Evolutionary conservation across 2,888 invertebrate species (phyloP).

Genomic region (Atethmia centrago): DNA sequence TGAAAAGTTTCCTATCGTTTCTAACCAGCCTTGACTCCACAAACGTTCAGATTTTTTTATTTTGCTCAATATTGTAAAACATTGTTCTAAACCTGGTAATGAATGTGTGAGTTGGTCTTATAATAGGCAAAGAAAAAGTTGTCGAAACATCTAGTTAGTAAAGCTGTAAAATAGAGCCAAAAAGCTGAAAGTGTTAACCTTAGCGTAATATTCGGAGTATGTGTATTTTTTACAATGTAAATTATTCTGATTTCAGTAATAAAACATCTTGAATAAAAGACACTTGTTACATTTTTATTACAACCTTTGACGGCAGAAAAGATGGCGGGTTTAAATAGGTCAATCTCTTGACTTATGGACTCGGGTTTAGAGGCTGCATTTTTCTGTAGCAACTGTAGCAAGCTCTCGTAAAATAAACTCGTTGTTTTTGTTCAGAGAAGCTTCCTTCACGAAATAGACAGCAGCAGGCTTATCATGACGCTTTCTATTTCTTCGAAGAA

Average conservation of each 20-base stretch:
- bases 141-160: constrained; percentile 60
- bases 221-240: constrained; percentile 91
- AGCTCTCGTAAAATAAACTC: constrained; percentile 51
- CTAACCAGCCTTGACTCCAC: not conserved
- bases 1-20: not conserved
- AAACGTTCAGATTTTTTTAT: not conserved
- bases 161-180: constrained; percentile 83
- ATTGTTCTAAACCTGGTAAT: not conserved
- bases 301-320: constrained; percentile 34
- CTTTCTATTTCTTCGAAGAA: too few species aligned
- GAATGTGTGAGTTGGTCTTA: constrained; percentile 58
- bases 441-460: constrained; percentile 7
- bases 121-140: constrained; percentile 38
- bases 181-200: constrained; percentile 85
- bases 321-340: constrained; percentile 53
- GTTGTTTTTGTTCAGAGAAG: constrained; percentile 16
- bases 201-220: constrained; percentile 84
- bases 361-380: constrained; percentile 42
- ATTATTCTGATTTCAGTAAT: constrained; percentile 90
- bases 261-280: constrained; percentile 84
- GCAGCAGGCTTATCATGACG: too few species aligned
- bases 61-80: constrained; percentile 5
- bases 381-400: constrained; percentile 38
- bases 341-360: constrained; percentile 57
- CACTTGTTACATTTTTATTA: constrained; percentile 56